These are phyloP conservation scores for Phaetusa simplex DNA, from an alignment of 2,113 vertebrate species.

Conservation along the genomic window DNA sequence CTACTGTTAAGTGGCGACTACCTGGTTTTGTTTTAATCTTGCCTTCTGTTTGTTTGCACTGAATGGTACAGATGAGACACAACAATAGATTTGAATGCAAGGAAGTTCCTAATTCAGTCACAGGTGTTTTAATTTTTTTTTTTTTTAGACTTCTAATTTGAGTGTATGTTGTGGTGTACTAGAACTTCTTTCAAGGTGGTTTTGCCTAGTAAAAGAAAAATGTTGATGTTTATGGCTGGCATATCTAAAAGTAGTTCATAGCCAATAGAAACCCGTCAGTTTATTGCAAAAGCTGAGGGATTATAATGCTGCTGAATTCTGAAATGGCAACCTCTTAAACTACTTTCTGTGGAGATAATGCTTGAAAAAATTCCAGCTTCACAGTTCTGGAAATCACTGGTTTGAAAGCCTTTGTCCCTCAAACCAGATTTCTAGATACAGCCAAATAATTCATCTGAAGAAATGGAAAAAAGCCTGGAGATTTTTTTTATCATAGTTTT, in stretches of 20 bases:
- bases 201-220: background rate
- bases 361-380: conserved; percentile 14
- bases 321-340: background rate
- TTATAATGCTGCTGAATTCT: background rate
- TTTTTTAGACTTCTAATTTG: background rate
- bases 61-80: background rate
- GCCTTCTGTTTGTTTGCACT: background rate
- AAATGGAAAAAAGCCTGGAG: background rate
- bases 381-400: background rate
- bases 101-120: background rate
- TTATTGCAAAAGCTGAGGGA: background rate
- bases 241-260: background rate
- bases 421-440: background rate
- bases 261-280: background rate
- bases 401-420: background rate
- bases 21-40: background rate
- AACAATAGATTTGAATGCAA: background rate
- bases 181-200: background rate
- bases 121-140: background rate
- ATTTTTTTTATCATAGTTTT: background rate
- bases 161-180: background rate
- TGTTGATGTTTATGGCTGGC: background rate
- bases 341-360: background rate
- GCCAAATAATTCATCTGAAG: background rate
- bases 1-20: too few species aligned